Conservation (phyloP, 2,797 vertebrate species). For the Trachops cirrhosus region DNA sequence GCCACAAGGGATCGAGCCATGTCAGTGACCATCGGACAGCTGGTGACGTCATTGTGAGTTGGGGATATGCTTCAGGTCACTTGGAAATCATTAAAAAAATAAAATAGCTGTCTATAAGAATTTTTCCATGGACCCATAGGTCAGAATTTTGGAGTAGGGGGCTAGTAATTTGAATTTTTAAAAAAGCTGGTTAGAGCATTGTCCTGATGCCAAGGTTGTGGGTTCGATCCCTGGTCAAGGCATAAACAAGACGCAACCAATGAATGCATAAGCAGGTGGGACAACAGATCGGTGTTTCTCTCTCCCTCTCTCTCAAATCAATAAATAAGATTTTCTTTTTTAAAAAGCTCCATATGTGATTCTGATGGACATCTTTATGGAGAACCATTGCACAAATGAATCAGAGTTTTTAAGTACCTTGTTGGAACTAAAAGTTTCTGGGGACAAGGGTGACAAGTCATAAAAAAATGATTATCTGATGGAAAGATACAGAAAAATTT, state of each 20-base stretch:
- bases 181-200: background rate
- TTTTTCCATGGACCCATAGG: background rate
- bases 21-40: background rate
- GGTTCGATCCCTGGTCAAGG: background rate
- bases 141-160: background rate
- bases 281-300: no score
- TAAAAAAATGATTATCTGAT: conserved; percentile 56
- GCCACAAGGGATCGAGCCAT: background rate
- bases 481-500: conserved; percentile 13
- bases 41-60: background rate
- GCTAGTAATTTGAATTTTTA: background rate
- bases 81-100: background rate
- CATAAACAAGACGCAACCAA: no score
- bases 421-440: conserved; percentile 36
- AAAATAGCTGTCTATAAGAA: background rate
- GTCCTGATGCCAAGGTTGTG: background rate
- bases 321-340: no score
- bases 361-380: background rate
- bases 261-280: no score
- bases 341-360: background rate
- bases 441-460: conserved; percentile 56
- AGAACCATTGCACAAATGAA: background rate
- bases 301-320: no score
- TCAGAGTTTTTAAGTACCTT: background rate
- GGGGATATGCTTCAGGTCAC: background rate